Conservation (phyloP, 2,888 invertebrate genomes). For the Xiphydria camelus region DNA sequence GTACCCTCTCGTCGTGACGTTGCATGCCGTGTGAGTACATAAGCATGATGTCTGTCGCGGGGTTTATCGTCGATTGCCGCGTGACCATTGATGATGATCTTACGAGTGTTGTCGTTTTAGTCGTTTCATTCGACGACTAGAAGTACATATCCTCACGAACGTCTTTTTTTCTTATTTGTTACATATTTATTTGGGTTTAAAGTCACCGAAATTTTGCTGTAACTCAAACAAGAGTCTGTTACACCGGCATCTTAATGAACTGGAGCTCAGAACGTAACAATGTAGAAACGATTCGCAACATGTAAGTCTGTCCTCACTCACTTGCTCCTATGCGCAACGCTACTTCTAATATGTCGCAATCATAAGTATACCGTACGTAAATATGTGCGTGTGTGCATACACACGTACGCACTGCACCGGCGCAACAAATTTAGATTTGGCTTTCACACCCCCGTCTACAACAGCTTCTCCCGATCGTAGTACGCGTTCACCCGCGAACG, state of each 20-base stretch:
- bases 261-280: slow-evolving; percentile 58
- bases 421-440: not conserved
- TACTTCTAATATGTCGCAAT: not conserved
- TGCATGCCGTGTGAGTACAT: slow-evolving; percentile 44
- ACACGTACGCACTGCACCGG: not conserved
- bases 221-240: slow-evolving; percentile 58
- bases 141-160: slow-evolving; percentile 32
- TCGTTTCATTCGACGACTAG: slow-evolving; percentile 6
- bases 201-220: slow-evolving; percentile 59
- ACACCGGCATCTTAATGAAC: slow-evolving; percentile 58
- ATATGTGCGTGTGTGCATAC: slow-evolving; percentile 1
- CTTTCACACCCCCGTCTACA: too few species aligned
- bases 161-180: slow-evolving; percentile 55
- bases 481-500: too few species aligned
- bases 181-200: slow-evolving; percentile 57
- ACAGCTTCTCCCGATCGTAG: too few species aligned
- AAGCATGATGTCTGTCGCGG: slow-evolving; percentile 30
- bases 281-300: slow-evolving; percentile 55
- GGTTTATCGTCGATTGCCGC: not conserved
- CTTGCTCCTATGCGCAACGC: slow-evolving; percentile 40
- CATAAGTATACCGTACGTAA: slow-evolving; percentile 10
- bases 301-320: slow-evolving; percentile 52
- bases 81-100: slow-evolving; percentile 5
- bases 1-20: too few species aligned
- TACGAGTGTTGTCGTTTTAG: slow-evolving; percentile 11